Conservation (phyloP, 2,113 vertebrate species). For the Atherinomorus stipes region DNA sequence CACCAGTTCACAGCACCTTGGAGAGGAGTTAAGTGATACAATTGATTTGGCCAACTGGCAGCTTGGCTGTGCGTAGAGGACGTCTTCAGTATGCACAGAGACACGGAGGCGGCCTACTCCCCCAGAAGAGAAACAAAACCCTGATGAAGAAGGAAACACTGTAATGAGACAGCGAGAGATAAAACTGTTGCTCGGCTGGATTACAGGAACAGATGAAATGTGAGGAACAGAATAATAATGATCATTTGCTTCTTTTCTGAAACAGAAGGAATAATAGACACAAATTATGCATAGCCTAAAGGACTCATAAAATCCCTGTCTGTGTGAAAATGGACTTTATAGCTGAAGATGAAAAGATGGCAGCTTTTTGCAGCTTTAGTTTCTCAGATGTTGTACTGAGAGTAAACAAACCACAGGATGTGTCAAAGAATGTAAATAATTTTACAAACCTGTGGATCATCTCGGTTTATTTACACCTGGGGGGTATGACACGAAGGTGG, state of each 20-base stretch:
- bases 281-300: neutral
- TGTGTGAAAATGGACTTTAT: neutral
- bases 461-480: too few species aligned
- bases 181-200: neutral
- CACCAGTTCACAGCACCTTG: constrained; percentile 43
- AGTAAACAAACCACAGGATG: neutral
- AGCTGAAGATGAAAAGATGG: neutral
- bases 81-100: neutral
- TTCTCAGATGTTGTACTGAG: too few species aligned
- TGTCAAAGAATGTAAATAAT: too few species aligned
- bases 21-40: constrained; percentile 51
- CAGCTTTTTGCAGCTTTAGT: neutral
- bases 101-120: neutral
- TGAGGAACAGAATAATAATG: neutral
- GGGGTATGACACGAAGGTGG: too few species aligned
- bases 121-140: constrained; percentile 21
- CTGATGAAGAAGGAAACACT: constrained; percentile 13
- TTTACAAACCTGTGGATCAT: too few species aligned
- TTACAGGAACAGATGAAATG: neutral
- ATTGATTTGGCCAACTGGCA: constrained; percentile 51
- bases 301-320: too few species aligned
- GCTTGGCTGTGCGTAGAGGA: constrained; percentile 24
- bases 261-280: neutral
- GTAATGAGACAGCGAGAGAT: constrained; percentile 32
- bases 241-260: constrained; percentile 17